Evolutionary conservation across 2,888 invertebrate species (phyloP), one percentile per base, ranked within the genome.

Genomic region (Leucoptera coffeella): DNA sequence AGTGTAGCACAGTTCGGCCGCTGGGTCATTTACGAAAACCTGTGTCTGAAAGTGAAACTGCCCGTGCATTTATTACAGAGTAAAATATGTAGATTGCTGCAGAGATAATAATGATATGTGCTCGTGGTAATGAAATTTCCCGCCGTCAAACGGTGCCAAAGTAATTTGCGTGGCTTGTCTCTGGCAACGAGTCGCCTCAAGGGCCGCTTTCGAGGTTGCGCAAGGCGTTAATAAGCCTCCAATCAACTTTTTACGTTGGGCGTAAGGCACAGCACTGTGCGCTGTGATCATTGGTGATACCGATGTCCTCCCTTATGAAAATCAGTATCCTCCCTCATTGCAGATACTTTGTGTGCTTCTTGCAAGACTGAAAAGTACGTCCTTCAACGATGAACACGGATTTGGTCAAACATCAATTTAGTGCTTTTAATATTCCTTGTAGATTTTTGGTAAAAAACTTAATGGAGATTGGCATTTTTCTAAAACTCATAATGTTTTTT

Each of bases 71-170:
- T 67, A 67, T 67, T 65, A 60, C 62, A 45, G 51, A 52, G 61
- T 62, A 67, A 67, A 69, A 67, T 67, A 67, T 67, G 69, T 67
- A 69, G 69, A 69, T 69, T 67, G 69, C 54, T 47, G 49, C 49
- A 48, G 46, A 67, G 67, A 67, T 67, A 69, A 69, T 69, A 67
- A 69, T 67, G 67, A 69, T 69, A 67, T 69, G 69, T 69, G 67
- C 67, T 62, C 53, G 61, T 67, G 65, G 67, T 67, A 69, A 69
- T 67, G 69, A 69, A 69, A 67, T 69, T 69, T 67, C 65, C 65
- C 62, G 65, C 59, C 59, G 65, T 69, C 69, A 69, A 69, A 69
- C 56, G 64, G 64, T 69, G 69, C 64, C 69, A 67, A 62, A 67
- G 69, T 67, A 67, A 67, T 67, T 69, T 67, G 69, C 65, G 62